These are phyloP conservation scores for Semotilus atromaculatus DNA, from an alignment of 2,797 vertebrate genomes.

Conservation along the genomic window DNA sequence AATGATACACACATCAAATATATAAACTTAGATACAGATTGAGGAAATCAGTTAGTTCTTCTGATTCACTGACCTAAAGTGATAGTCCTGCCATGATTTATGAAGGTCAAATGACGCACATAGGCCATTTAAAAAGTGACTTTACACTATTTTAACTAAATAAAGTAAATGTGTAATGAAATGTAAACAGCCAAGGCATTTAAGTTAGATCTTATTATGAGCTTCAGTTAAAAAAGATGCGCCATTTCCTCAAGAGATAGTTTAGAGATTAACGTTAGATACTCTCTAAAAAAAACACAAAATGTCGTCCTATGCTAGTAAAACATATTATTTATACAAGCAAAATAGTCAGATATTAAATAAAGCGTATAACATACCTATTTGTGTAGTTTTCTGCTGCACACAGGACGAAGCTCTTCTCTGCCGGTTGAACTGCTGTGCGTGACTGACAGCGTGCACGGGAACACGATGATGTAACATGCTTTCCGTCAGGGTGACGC, in stretches of 20 bases:
- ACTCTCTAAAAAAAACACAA: background rate
- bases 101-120: conserved; percentile 27
- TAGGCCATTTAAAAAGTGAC: background rate
- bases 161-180: background rate
- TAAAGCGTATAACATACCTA: background rate
- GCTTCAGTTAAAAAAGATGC: background rate
- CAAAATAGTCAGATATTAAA: background rate
- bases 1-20: background rate
- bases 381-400: background rate
- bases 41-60: background rate
- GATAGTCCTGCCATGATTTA: background rate
- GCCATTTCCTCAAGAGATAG: background rate
- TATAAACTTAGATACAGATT: background rate
- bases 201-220: background rate
- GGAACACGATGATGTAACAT: conserved; percentile 22
- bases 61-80: background rate
- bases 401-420: too few species aligned
- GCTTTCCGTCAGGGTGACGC: background rate
- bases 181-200: background rate
- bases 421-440: background rate
- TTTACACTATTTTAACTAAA: background rate
- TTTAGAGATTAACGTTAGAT: background rate
- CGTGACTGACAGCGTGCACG: background rate
- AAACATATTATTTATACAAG: background rate
- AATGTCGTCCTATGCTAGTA: background rate